Base-by-base conservation (phyloP, 2,113 vertebrate genomes). In the Ammospiza caudacuta region DNA sequence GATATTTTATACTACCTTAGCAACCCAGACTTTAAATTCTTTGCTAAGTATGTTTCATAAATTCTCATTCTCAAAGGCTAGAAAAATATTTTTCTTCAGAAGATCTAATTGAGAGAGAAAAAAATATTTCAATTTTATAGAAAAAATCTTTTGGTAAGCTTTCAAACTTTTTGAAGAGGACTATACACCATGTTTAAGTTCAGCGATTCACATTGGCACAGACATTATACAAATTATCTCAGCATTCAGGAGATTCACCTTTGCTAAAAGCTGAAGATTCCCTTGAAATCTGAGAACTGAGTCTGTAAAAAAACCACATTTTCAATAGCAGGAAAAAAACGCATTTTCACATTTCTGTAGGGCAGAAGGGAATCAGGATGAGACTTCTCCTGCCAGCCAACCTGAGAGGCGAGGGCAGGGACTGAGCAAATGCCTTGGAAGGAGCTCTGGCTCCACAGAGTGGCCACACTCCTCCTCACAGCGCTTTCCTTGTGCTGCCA, bases 401-500 rank as follows among this genome's bases (percentile, higher is more conserved):
- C 8, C 25, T 24, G 49, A 46, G 62, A 39, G 39, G 25, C 3
- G 4, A 67, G 62, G 21, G 62, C 51, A 67, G 41, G 1, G 3
- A 11, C 39, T 31, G 15, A 25, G 15, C 41, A 57, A 12, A 31
- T 12, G 33, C 62, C 35, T 25, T 57, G 33, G 25, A 12, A 46
- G 62, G 29, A 55, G 31, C 49, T 55, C 62, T 24, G 49, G 33
- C 15, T 55, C 12, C 25, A 35, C 76, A 29, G 20, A 79, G 19
- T 4, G 3, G 49, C 31, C 4, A 2, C 37, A 14, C 23, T 33
- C 28, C 67, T 70, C 43, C 8, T 6, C 12, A 8, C 16, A 31
- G 70, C 0, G 2, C 12, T 15, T 12, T 9, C 41, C 15, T 24
- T 19, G 49, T 1, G 3, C 47, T 31, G 25, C 33, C 33, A 8